Evolutionary conservation across 2,797 vertebrate species (phyloP).

Genomic region (Phylloscopus collybita): DNA sequence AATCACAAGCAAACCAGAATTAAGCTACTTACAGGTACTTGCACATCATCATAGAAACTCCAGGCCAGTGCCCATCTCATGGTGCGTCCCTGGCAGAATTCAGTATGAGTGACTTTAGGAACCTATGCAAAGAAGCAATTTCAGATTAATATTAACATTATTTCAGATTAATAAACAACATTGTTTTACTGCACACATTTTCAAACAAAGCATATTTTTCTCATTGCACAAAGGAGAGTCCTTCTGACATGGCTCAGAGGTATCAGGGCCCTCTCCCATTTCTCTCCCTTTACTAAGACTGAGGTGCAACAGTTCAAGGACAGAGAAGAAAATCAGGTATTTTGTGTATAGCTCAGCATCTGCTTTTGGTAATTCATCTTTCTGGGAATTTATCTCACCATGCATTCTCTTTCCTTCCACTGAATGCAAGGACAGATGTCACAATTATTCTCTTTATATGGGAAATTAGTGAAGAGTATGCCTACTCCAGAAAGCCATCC

Average conservation of each 20-base stretch:
- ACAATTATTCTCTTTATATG: neutral
- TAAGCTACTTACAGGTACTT: slow-evolving; percentile 88
- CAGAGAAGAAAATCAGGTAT: neutral
- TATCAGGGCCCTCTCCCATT: neutral
- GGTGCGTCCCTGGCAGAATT: slow-evolving; percentile 97
- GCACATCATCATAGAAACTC: slow-evolving; percentile 97
- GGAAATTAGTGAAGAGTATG: neutral
- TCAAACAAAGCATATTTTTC: neutral
- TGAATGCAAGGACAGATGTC: neutral
- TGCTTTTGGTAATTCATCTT: neutral
- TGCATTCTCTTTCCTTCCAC: neutral
- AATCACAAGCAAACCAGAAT: neutral
- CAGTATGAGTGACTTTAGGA: slow-evolving; percentile 93
- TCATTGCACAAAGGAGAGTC: neutral
- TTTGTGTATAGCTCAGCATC: neutral
- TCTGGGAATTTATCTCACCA: neutral
- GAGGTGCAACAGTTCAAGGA: neutral
- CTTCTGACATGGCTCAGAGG: neutral
- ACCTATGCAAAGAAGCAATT: slow-evolving; percentile 79
- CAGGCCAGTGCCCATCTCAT: slow-evolving; percentile 99
- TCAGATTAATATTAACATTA: neutral
- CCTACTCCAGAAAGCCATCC: neutral
- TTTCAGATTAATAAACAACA: neutral
- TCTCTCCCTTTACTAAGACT: neutral
- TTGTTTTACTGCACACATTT: neutral